Evolutionary conservation across 1,140 invertebrate species (phyloP), one percentile per base, ranked within the genome.

Genomic region (Lanistes nyassanus): DNA sequence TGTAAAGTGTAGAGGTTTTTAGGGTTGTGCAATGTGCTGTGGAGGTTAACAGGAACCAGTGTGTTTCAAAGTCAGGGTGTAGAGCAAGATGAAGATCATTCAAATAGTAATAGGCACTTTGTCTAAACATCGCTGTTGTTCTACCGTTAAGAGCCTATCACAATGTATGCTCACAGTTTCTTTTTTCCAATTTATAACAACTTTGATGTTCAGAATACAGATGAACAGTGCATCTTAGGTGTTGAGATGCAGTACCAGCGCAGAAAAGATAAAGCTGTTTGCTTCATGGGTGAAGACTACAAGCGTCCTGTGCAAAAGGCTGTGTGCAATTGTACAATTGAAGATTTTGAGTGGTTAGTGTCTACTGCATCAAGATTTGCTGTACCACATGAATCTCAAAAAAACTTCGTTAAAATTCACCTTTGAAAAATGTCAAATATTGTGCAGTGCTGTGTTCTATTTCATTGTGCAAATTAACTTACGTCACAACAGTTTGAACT

Each of bases 261-360:
- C 81, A 88, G 95, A 73, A 91, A 94, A n/a, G 88, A 92, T 0
- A 91, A 92, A 76, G 88, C 92, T 0, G 93, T 94, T 71, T 97
- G 96, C 87, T 94, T 94, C 83, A 96, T 94, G 82, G 95, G 95
- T 3, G 80, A 91, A 3, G 91, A 93, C 83, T 95, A 94, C 83
- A 92, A 93, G 77, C 89, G 93, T 75, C 92, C 93, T 0, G 86
- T 94, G 2, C 92, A 90, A 58, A 91, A 92, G 23, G 92, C 93
- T 81, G 90, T 91, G 2, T 97, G 96, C 86, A 90, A 91, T 68
- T 97, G 96, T 84, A 92, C 92, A 75, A 88, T 91, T 26, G 91
- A 93, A 60, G 96, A 97, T 90, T 97, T 93, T 90, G 94, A 95
- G 88, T 97, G 96, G 91, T 92, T 88, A 83, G 84, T 69, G 42